A percentile compares a stretch with the other conserved stretches of the same genome.
phyloP scores from a whole-genome alignment of 2,888 invertebrate genomes.

The Leucoptera coffeella region DNA sequence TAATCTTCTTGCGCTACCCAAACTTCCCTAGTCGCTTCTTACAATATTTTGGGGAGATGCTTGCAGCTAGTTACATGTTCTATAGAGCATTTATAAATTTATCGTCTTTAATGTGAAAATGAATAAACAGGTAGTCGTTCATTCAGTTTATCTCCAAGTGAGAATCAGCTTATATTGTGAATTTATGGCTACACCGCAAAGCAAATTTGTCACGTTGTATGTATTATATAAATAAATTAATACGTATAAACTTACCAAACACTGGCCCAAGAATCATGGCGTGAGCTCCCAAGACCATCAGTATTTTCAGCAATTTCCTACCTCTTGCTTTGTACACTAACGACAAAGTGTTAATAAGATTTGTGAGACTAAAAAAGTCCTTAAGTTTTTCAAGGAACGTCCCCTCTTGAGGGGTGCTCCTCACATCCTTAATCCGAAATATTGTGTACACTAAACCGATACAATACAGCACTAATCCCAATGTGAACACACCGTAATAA shows the following conservation, averaged over 20 bases:
- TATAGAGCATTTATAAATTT: no score
- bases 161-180: no score
- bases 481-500: conserved; percentile 35
- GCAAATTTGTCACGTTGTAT: no score
- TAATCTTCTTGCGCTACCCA: no score
- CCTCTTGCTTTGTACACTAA: conserved; percentile 20
- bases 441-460: conserved; percentile 26
- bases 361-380: conserved; percentile 25
- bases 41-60: no score
- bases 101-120: no score
- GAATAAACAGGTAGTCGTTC: no score
- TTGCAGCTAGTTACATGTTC: no score
- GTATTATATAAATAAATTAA: no score
- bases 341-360: conserved; percentile 32
- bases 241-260: conserved; percentile 21
- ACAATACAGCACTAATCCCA: conserved; percentile 19
- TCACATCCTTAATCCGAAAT: conserved; percentile 27
- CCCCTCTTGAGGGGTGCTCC: conserved; percentile 16
- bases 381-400: conserved; percentile 14
- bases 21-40: no score
- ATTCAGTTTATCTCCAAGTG: no score
- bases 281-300: conserved; percentile 29
- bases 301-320: conserved; percentile 17
- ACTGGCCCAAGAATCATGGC: conserved; percentile 36
- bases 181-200: no score